Base-by-base conservation (phyloP, 2,888 invertebrate genomes). In the Liopterus haemorrhoidalis region DNA sequence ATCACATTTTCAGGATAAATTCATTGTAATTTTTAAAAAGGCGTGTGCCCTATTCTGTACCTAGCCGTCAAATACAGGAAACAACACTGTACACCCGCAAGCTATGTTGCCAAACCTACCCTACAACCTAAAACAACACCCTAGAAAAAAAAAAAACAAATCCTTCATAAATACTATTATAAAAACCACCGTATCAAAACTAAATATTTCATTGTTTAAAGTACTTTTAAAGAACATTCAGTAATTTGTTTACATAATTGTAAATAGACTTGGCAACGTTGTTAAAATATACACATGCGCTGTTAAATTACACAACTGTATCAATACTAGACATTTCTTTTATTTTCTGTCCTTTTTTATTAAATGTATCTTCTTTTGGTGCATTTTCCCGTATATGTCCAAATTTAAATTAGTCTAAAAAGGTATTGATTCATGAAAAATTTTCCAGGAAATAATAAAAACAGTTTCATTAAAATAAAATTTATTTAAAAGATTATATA, bases 21-120 rank as follows among this genome's bases (percentile, higher is more conserved):
- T 20, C 45, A 45, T 45, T 38, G 39, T 45, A 39, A 38, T 38
- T 45, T 39, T 33, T 38, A 45, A 38, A n/a, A 45, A 33, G 32
- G 45, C 45, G 45, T 45, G 24, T 45, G 45, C 45, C 45, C 45
- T 45, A 32, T 39, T 39, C 45, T 39, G n/a, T n/a, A n/a, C n/a
- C n/a, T n/a, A n/a, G n/a, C n/a, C n/a, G n/a, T n/a, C n/a, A n/a
- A n/a, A n/a, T n/a, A 37, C 45, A 45, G 32, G 25, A 45, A 45
- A 32, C 38, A 45, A 45, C 39, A 33, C 45, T 45, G 45, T 45
- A 45, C 38, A 38, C 20, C 45, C 45, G 45, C 45, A 45, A 45
- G 45, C 45, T 19, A 9, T 33, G 45, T 33, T 45, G 45, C 39
- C 38, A 21, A 9, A 12, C 6, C 6, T 28, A 9, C 0, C 2